Percentiles rank a stretch among this genome's conserved stretches.
phyloP scores from a whole-genome alignment of 2,797 vertebrate genomes.

The Enteromius afrohamiltoni region DNA sequence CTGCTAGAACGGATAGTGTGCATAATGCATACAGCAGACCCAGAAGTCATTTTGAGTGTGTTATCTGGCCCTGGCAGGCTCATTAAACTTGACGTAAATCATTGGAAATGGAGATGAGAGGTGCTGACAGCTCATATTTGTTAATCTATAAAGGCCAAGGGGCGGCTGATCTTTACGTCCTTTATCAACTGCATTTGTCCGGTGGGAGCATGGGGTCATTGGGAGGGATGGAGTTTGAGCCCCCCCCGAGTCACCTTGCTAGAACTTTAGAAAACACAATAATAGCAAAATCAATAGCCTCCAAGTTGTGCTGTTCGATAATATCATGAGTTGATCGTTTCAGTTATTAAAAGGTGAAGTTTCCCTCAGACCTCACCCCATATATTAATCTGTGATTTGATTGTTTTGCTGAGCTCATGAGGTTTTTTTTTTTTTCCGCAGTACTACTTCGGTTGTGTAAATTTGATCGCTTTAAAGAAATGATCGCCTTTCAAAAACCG shows the following conservation, averaged over 20 bases:
- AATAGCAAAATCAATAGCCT: constrained; percentile 65
- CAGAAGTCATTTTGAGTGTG: constrained; percentile 36
- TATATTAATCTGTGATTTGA: constrained; percentile 61
- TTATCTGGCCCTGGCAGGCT: constrained; percentile 38
- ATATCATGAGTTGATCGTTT: constrained; percentile 49
- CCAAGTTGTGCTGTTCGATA: constrained; percentile 55
- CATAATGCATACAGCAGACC: constrained; percentile 3
- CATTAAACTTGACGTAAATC: constrained; percentile 61
- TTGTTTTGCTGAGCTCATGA: constrained; percentile 46
- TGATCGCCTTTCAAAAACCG: neutral
- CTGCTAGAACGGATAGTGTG: neutral
- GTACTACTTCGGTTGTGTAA: neutral
- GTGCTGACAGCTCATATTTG: constrained; percentile 60
- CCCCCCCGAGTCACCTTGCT: constrained; percentile 39
- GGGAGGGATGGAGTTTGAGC: constrained; percentile 46
- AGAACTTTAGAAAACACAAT: constrained; percentile 63
- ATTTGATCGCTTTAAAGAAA: constrained; percentile 45
- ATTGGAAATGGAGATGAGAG: constrained; percentile 65
- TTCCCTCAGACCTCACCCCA: constrained; percentile 31
- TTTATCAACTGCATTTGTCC: constrained; percentile 63
- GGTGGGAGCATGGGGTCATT: constrained; percentile 48
- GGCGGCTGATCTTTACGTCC: constrained; percentile 65
- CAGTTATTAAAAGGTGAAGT: constrained; percentile 63
- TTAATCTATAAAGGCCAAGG: constrained; percentile 66
- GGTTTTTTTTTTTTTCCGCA: neutral